Evolutionary conservation across 2,888 invertebrate species (phyloP), one percentile per base, ranked within the genome.

Genomic region (Lepidocyrtoides sp.): DNA sequence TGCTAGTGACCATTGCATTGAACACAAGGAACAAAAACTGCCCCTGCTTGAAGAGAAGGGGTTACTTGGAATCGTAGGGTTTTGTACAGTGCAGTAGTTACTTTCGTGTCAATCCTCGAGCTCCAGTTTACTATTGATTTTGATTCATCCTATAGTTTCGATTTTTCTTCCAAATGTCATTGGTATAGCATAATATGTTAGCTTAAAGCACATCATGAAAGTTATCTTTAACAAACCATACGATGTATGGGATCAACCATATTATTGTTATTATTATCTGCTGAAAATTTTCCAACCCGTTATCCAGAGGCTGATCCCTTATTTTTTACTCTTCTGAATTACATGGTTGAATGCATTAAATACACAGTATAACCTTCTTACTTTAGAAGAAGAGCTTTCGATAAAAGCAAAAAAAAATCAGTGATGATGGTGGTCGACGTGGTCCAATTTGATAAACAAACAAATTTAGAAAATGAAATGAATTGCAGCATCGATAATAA

Each of bases 391-490:
- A 69, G n/a, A 66, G 29, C 23, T 2, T 26, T 60, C 26, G 20
- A 60, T 60, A 23, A 66, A 32, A 66, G 10, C 32, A 29, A 36
- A 2, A 20, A 8, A 32, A 36, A 36, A 36, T 14, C 3, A 32
- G n/a, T 26, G 20, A 8, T 77, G 17, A 5, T 77, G 75, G 75
- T 77, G 75, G 75, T 77, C 75, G 75, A 48, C 44, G 3, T 77
- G 75, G 75, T 26, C 23, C 75, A 48, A 48, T 77, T 77, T 48
- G 75, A 77, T 77, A 77, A 77, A 77, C 75, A 77, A 77, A 77
- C 75, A 77, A 77, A 57, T 17, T 10, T 44, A n/a, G 4, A 48
- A 51, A 77, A 72, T 72, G 1, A 41, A 72, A 23, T 41, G 12
- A 2, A 41, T 77, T 77, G 23, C 51, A 23, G 17, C 48, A 44